Evolutionary conservation across 2,888 invertebrate genomes (phyloP).

Genomic region (Cryptocephalus moraei): DNA sequence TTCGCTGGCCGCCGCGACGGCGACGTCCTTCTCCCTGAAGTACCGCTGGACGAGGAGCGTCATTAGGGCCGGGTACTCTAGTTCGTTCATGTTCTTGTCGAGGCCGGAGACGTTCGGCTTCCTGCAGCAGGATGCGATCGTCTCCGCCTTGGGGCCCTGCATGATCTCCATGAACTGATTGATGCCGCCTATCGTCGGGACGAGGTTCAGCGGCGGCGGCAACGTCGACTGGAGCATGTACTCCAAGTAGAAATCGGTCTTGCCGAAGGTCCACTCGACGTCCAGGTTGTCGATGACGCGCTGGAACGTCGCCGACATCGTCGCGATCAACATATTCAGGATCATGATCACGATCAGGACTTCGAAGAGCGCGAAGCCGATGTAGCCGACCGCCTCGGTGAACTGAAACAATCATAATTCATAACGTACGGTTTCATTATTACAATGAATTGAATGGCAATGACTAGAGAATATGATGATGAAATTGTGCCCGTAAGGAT

Average conservation of each 20-base stretch:
- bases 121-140: conserved; percentile 38
- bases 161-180: conserved; percentile 41
- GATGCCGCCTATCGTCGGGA: conserved; percentile 49
- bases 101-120: conserved; percentile 10
- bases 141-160: conserved; percentile 33
- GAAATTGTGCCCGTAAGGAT: too few relatives aligned
- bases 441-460: too few relatives aligned
- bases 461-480: too few relatives aligned
- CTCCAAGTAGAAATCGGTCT: conserved; percentile 62
- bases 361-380: conserved; percentile 57
- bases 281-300: conserved; percentile 57
- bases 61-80: conserved; percentile 47
- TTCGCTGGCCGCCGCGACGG: conserved; percentile 35
- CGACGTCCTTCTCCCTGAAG: conserved; percentile 43
- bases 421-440: too few relatives aligned
- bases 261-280: conserved; percentile 68
- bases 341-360: conserved; percentile 62
- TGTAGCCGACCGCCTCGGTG: conserved; percentile 58
- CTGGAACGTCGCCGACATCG: conserved; percentile 68
- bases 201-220: conserved; percentile 62
- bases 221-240: conserved; percentile 60
- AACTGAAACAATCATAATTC: conserved; percentile 26
- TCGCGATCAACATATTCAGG: conserved; percentile 70
- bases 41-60: conserved; percentile 51
- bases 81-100: conserved; percentile 12